Conservation (phyloP, 2,888 invertebrate genomes). For the Dryocosmus kuriphilus region DNA sequence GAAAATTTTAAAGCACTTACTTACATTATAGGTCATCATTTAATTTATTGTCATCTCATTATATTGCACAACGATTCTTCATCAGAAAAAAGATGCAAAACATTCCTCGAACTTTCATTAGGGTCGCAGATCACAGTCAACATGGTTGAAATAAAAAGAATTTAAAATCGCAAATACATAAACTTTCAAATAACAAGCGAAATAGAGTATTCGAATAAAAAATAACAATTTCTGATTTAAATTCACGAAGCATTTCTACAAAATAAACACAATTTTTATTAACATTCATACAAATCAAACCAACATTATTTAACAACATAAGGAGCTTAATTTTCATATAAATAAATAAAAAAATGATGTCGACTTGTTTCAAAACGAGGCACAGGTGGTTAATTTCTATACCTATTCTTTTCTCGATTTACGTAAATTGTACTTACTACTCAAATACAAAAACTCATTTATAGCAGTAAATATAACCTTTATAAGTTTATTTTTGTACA, state of each 20-base stretch:
- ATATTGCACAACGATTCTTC: not conserved
- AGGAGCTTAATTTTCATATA: not conserved
- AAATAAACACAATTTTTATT: conserved; percentile 1
- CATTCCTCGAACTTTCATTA: not conserved
- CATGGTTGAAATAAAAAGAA: not conserved
- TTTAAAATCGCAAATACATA: not conserved
- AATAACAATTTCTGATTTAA: not conserved
- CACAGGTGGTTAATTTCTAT: not conserved
- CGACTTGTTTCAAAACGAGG: not conserved
- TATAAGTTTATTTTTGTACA: conserved; percentile 31
- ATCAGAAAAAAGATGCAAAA: not conserved
- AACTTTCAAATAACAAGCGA: not conserved
- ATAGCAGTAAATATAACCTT: conserved; percentile 37
- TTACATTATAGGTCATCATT: not conserved
- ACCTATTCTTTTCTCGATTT: not conserved
- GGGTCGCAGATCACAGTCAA: not conserved
- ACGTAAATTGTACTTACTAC: not conserved
- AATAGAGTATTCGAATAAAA: not conserved
- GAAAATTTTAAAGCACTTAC: not conserved
- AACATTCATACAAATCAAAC: not conserved
- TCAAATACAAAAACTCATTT: conserved; percentile 23
- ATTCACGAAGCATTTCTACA: not conserved
- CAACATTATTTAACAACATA: conserved; percentile 3
- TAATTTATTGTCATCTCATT: conserved; percentile 15
- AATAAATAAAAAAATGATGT: not conserved